phyloP scores from a whole-genome alignment of 2,797 vertebrate genomes.

The Rhinophrynus dorsalis region DNA sequence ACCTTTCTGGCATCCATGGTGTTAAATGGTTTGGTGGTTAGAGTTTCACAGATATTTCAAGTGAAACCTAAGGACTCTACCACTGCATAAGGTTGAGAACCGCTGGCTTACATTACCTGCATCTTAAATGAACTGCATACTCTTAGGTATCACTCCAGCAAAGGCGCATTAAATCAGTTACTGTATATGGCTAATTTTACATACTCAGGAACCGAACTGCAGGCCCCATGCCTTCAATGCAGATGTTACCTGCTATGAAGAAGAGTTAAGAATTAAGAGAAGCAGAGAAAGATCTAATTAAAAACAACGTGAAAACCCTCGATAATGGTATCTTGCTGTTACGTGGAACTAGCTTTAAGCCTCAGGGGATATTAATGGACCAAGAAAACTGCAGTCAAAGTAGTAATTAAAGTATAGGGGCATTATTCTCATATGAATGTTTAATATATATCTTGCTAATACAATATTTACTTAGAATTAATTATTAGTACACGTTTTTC shows the following conservation, averaged over 20 bases:
- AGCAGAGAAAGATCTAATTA: slow-evolving; percentile 1
- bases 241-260: neutral
- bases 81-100: too few species aligned
- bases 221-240: neutral
- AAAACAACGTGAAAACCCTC: neutral
- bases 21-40: too few species aligned
- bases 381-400: neutral
- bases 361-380: neutral
- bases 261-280: neutral
- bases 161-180: too few species aligned
- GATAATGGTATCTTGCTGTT: neutral
- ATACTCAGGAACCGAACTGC: too few species aligned
- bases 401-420: too few species aligned
- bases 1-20: too few species aligned
- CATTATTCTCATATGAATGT: neutral
- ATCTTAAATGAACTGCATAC: too few species aligned
- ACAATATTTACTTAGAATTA: neutral
- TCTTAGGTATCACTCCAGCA: too few species aligned
- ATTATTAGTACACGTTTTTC: neutral
- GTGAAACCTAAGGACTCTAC: too few species aligned
- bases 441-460: neutral
- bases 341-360: neutral
- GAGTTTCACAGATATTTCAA: too few species aligned
- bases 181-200: too few species aligned
- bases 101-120: too few species aligned